Base-by-base conservation (phyloP, 2,888 invertebrate genomes). In the Drosophila hamatofila region DNA sequence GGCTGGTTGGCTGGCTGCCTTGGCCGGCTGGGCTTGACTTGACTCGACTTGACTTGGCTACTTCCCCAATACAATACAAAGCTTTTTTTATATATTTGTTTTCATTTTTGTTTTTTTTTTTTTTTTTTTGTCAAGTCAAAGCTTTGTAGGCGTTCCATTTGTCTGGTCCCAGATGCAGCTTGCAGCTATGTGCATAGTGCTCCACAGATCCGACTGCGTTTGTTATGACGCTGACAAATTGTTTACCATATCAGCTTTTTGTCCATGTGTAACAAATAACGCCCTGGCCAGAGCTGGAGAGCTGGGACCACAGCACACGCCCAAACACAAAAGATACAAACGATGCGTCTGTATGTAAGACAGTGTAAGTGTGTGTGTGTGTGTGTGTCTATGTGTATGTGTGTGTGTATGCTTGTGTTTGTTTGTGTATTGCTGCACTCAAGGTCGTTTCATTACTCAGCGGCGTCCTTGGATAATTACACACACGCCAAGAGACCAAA, bases 391-490 rank as follows among this genome's bases (percentile, higher is more conserved):
- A 37, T 55, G 33, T 54, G 41, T 61, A 16, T 37, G 16, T 44
- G 23, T 16, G 14, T 51, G 37, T 48, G 21, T 60, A 30, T 63
- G 49, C 49, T 39, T 63, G 41, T 35, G 21, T 61, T 54, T 48
- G 56, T 57, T 55, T 72, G 51, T 55, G 54, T 52, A 54, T 69
- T 75, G 83, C 73, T 88, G 84, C 84, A 90, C 85, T 90, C 91
- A 89, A 89, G 89, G 89, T 90, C 89, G 91, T 89, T 89, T 84
- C 88, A 86, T 90, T 89, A 90, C 87, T 80, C 83, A 84, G 80
- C 89, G 79, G 89, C 89, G 89, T 90, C 89, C 89, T 89, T 89
- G 89, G 91, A 88, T 89, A 89, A 89, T 89, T 89, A 89, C 89
- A 90, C 89, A 85, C 86, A 90, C 83, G 83, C 80, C 82, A 81